These are phyloP conservation scores for Allolobophora icterica DNA, from an alignment of 2,888 invertebrate genomes.

Conservation along the genomic window DNA sequence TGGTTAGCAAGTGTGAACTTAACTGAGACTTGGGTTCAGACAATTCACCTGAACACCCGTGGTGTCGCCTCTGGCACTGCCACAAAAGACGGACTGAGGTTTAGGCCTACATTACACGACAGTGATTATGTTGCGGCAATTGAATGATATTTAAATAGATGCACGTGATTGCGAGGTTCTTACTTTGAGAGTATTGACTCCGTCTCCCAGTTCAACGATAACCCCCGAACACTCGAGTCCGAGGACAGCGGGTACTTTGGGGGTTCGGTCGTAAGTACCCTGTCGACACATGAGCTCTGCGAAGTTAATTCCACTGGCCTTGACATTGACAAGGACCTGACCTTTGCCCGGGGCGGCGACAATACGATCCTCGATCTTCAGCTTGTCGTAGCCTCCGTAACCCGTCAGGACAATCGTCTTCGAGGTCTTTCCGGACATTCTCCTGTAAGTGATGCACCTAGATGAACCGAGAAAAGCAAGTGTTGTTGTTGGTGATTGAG, in stretches of 20 bases:
- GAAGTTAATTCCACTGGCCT: conserved; percentile 46
- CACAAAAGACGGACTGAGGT: no score
- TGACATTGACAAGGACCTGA: conserved; percentile 58
- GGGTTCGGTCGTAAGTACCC: conserved; percentile 42
- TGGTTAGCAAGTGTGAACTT: no score
- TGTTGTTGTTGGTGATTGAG: background rate
- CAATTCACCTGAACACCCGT: no score
- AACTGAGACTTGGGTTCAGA: no score
- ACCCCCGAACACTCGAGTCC: conserved; percentile 44
- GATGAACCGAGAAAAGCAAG: background rate
- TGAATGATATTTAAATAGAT: no score
- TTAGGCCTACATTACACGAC: no score
- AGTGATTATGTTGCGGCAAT: no score
- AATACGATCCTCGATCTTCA: conserved; percentile 38
- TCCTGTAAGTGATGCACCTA: background rate
- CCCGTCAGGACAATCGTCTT: conserved; percentile 44
- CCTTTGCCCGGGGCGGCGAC: conserved; percentile 57
- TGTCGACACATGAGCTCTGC: conserved; percentile 45
- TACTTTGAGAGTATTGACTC: conserved; percentile 57
- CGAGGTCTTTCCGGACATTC: conserved; percentile 32
- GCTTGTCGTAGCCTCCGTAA: conserved; percentile 44
- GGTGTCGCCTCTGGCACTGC: no score
- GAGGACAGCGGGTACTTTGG: conserved; percentile 41
- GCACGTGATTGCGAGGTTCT: conserved; percentile 44
- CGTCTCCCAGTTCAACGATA: conserved; percentile 41